Evolutionary conservation across 2,888 invertebrate species (phyloP), one percentile per base, ranked within the genome.

Genomic region (Shargacucullia verbasci): DNA sequence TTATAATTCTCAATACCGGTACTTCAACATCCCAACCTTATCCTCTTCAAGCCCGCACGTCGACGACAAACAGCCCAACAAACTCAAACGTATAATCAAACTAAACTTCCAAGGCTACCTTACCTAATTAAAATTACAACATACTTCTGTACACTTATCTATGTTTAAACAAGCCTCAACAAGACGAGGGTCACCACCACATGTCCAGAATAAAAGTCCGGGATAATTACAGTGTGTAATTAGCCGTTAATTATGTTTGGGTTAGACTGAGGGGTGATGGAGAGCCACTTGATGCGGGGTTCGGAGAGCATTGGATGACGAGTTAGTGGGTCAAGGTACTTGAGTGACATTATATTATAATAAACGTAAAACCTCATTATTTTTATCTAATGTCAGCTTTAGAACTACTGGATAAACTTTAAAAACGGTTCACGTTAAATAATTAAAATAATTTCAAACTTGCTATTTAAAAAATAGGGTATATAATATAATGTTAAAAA

Each of bases 71-170:
- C 49, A 34, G 47, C 45, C 45, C 49, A 61, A 62, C 59, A 38
- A 64, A 58, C 59, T 49, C 70, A 40, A 66, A 62, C 39, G 48
- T 34, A 62, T 60, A 49, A 49, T 55, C 52, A 53, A 31, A 15
- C 9, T 0, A 39, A 74, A 70, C 52, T 62, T 62, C 38, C 29
- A 52, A 68, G 37, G 59, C 44, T 46, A 53, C 40, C 55, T 62
- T 48, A 47, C 54, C 73, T 73, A 64, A 76, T 75, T 74, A 75
- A 70, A 75, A 73, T 74, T 60, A 72, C 62, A 55, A 70, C 50
- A 63, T 55, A 61, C 65, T 62, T 59, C 46, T 44, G 55, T n/a
- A 9, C 47, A 56, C 60, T 59, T 59, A 61, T 59, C 55, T 59
- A 14, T 59, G 59, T 62, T 72, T 53, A 64, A 71, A 69, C 58